phyloP scores from a whole-genome alignment of 1,140 invertebrate genomes.

The Andricus grossulariae region DNA sequence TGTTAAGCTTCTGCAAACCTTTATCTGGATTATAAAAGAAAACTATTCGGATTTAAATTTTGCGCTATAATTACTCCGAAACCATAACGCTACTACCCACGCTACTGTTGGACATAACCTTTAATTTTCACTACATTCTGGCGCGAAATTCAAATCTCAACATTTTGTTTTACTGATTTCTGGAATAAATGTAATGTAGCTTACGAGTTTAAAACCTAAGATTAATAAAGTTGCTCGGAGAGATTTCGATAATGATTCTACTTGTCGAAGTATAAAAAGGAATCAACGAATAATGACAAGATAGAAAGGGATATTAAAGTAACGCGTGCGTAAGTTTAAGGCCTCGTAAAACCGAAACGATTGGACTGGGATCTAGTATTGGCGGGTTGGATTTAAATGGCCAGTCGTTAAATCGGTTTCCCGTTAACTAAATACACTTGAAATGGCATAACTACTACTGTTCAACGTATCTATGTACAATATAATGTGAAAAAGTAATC shows the following conservation, averaged over 20 bases:
- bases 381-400: constrained; percentile 36
- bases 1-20: too few species aligned
- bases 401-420: constrained; percentile 39
- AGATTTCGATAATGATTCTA: constrained; percentile 5
- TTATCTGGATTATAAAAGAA: too few species aligned
- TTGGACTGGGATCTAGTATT: constrained; percentile 2
- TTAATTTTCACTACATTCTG: too few species aligned
- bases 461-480: neutral
- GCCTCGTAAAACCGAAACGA: constrained; percentile 38
- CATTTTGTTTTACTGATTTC: too few species aligned
- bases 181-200: too few species aligned
- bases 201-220: too few species aligned
- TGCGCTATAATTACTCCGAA: too few species aligned
- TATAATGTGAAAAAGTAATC: neutral
- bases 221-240: neutral
- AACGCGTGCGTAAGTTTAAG: constrained; percentile 26
- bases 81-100: too few species aligned
- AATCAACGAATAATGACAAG: constrained; percentile 40
- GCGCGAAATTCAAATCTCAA: too few species aligned
- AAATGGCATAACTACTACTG: constrained; percentile 27
- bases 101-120: too few species aligned
- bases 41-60: too few species aligned
- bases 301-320: constrained; percentile 46
- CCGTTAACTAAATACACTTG: constrained; percentile 38
- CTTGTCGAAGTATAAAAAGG: constrained; percentile 13